These are phyloP conservation scores for Tinea semifulvella DNA, from an alignment of 2,888 invertebrate genomes.

Conservation along the genomic window DNA sequence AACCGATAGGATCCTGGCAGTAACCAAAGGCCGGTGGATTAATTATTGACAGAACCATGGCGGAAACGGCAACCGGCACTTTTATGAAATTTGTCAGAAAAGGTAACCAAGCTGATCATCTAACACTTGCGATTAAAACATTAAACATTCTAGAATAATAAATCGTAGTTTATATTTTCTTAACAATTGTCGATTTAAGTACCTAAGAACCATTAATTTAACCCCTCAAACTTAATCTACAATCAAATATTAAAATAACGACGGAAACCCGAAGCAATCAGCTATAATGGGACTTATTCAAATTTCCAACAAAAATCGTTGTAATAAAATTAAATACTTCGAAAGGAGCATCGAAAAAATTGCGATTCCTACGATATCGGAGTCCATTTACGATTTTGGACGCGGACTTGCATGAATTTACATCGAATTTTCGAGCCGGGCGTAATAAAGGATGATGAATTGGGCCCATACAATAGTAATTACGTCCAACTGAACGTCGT, in stretches of 20 bases:
- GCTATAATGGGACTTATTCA: conserved; percentile 13
- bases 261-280: conserved; percentile 9
- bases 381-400: conserved; percentile 45
- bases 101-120: too few species aligned
- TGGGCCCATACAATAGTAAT: conserved; percentile 60
- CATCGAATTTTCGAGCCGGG: conserved; percentile 52
- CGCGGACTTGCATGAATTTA: conserved; percentile 55
- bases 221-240: conserved; percentile 1
- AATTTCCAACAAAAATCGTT: conserved; percentile 11
- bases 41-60: too few species aligned
- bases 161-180: too few species aligned
- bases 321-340: conserved; percentile 13
- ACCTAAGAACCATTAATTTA: not conserved
- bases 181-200: too few species aligned
- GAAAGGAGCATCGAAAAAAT: conserved; percentile 11
- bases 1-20: too few species aligned
- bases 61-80: too few species aligned
- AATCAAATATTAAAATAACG: conserved; percentile 11
- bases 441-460: conserved; percentile 67
- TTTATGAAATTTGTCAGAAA: too few species aligned
- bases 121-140: too few species aligned
- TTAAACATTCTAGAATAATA: too few species aligned
- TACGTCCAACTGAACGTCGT: conserved; percentile 42
- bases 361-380: conserved; percentile 35
- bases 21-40: too few species aligned